Evolutionary conservation across 2,797 vertebrate genomes (phyloP), one percentile per base, ranked within the genome.

Genomic region (Sebastes melanostomus): DNA sequence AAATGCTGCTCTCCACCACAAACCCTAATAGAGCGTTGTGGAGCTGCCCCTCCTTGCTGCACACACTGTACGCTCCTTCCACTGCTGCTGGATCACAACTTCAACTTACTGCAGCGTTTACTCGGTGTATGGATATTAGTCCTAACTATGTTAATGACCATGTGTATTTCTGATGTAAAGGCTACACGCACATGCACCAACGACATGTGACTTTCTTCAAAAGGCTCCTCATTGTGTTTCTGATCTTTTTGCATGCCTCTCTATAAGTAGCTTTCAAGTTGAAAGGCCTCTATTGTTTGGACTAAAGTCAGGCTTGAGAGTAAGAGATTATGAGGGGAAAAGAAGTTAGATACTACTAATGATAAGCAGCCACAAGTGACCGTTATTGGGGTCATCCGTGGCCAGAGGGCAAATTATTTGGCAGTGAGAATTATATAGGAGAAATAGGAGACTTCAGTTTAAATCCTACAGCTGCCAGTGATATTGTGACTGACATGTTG

Each of bases 251-350:
- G 70, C 78, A 55, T 78, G 54, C 67, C 70, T 55, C 83, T 89
- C 77, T 78, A 63, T 90, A 91, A 93, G 87, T 52, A 85, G 84
- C 84, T 89, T 80, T 75, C 29, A 20, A 73, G 52, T 84, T 92
- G 85, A 94, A 95, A 91, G 89, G 80, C 74, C 42, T 80, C 81
- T 85, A 89, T 95, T 95, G 91, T 95, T 90, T 60, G 68, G 63
- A 66, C 72, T 29, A 25, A 82, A 83, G 50, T 84, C 88, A 71
- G 38, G 75, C 81, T 30, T 82, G 80, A 77, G 90, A 87, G 56
- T 67, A 68, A 84, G 80, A 84, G 88, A 86, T 88, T 87, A 86
- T 85, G 72, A 68, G 54, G 56, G 61, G 5, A 32, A 32, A 66
- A 69, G 16, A 70, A 76, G 73, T 81, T 42, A 61, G 59, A 66